These are phyloP conservation scores for Oreocharis arfaki DNA, from an alignment of 2,113 vertebrate species.

Conservation along the genomic window DNA sequence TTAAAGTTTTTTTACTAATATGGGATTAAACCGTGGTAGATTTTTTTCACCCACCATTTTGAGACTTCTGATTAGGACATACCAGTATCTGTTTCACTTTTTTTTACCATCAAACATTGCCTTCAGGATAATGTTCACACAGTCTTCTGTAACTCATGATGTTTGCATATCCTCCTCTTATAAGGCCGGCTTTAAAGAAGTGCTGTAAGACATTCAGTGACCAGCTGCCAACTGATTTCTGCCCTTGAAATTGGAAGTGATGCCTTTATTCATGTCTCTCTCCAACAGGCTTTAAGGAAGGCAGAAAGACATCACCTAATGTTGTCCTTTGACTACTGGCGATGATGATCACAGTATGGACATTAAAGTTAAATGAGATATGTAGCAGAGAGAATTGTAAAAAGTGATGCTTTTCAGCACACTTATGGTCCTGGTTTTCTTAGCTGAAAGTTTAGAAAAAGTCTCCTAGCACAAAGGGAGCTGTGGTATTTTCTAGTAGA, in stretches of 20 bases:
- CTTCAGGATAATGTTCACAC: neutral
- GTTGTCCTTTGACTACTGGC: neutral
- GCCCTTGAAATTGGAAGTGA: neutral
- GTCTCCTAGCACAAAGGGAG: neutral
- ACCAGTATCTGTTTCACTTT: fast-evolving
- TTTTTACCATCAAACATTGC: neutral
- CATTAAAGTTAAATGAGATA: fast-evolving
- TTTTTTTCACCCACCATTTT: neutral
- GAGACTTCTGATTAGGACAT: neutral
- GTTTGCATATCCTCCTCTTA: neutral
- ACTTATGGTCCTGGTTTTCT: neutral
- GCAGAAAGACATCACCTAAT: neutral
- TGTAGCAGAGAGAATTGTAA: neutral
- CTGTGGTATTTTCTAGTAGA: neutral
- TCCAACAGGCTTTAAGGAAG: neutral
- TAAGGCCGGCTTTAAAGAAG: neutral
- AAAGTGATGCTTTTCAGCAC: neutral
- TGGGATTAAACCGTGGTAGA: neutral
- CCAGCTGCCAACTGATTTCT: neutral
- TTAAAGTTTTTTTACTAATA: neutral
- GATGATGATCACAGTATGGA: neutral
- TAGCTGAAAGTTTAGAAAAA: neutral
- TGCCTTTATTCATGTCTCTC: neutral
- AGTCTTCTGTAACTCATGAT: neutral
- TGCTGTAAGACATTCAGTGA: neutral